Base-by-base conservation (phyloP, 1,140 invertebrate genomes). In the Danaus melanippus region DNA sequence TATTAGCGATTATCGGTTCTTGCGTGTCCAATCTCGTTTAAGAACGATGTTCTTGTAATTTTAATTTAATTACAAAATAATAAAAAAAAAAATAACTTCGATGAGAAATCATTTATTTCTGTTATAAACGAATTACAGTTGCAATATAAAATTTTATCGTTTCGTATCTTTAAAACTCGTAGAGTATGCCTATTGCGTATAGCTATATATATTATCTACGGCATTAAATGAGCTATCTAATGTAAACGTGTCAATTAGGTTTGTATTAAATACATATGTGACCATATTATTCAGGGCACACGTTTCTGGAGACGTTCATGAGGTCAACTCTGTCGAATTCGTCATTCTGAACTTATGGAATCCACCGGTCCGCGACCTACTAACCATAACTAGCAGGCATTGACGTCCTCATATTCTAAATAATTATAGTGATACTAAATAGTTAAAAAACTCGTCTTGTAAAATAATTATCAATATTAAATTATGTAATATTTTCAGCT, bases 311-410 rank as follows among this genome's bases (percentile, higher is more conserved):
- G 56, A 48, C 56, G 65, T 56, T 56, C 53, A 53, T 53, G 56
- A 61, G 45, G 62, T 52, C 21, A 21, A 60, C 60, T 69, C 55
- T 62, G 54, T 67, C 67, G 44, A 74, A 76, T 74, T 74, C 56
- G 67, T 72, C 58, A 53, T 62, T 45, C 54, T 55, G 61, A 65
- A 71, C 52, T 67, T 75, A 74, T 69, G 66, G 52, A 45, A 66
- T 60, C 66, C 60, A 77, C 74, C 67, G 74, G 70, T 75, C 56
- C 53, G 67, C 67, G 75, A 78, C 75, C 75, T 63, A 80, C 70
- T 72, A 74, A 74, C 59, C 65, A 58, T 67, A 56, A 62, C 60
- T 59, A 58, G 64, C 50, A 54, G 59, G 48, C 52, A 15, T 58
- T 60, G 54, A 56, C 47, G 40, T 52, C 42, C 42, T 46, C 49